A percentile compares a stretch with the other conserved stretches of the same genome.
These are phyloP conservation scores for Turnix velox DNA, from an alignment of 2,113 vertebrate genomes.

Conservation along the genomic window DNA sequence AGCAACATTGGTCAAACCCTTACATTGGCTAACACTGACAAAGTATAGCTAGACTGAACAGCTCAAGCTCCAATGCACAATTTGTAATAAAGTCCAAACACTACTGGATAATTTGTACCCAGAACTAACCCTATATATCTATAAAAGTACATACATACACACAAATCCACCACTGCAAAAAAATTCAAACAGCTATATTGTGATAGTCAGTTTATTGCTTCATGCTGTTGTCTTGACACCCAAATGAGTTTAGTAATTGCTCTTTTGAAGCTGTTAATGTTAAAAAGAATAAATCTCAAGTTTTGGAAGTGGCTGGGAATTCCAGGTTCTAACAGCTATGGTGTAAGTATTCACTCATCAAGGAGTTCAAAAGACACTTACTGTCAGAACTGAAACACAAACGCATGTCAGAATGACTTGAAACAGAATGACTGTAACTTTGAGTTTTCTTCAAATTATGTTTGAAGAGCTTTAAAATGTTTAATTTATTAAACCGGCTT, in stretches of 20 bases:
- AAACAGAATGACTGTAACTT: constrained; percentile 35
- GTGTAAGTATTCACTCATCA: constrained; percentile 37
- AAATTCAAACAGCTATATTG: neutral
- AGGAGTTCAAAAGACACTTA: constrained; percentile 44
- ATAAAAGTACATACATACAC: accelerated
- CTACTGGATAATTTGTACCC: neutral
- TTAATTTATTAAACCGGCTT: constrained; percentile 47
- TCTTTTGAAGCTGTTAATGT: constrained; percentile 40
- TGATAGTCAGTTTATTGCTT: neutral
- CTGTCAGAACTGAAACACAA: constrained; percentile 36
- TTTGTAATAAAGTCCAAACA: neutral
- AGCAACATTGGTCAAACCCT: neutral
- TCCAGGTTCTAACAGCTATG: neutral
- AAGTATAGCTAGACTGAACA: neutral
- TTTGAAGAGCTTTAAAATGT: constrained; percentile 42
- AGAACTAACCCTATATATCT: neutral
- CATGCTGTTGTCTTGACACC: constrained; percentile 17
- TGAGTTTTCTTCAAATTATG: constrained; percentile 12
- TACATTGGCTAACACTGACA: neutral
- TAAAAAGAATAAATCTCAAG: neutral
- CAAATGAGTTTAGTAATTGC: neutral
- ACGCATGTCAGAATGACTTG: constrained; percentile 11
- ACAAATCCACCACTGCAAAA: neutral
- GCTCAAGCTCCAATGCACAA: neutral
- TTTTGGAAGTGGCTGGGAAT: constrained; percentile 41